Conservation (phyloP, 2,113 vertebrate species). For the Meleagris gallopavo region DNA sequence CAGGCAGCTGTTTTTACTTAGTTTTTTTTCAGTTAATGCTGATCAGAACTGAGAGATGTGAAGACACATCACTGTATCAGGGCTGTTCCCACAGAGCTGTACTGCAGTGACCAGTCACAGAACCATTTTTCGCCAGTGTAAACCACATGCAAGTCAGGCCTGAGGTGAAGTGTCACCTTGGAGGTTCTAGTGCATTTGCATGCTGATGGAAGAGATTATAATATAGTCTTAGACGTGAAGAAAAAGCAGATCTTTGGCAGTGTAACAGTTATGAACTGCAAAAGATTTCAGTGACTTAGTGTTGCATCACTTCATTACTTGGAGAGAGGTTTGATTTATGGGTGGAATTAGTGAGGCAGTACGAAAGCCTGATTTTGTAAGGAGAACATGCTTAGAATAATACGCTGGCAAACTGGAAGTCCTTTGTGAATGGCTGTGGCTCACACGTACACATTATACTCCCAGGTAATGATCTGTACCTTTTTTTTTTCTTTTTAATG, state of each 20-base stretch:
- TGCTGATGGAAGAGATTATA: background rate
- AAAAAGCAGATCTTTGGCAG: background rate
- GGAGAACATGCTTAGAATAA: background rate
- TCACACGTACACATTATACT: background rate
- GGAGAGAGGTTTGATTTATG: conserved; percentile 44
- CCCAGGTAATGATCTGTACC: background rate
- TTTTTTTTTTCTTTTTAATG: background rate
- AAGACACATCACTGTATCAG: background rate
- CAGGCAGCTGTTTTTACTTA: background rate
- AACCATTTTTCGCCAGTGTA: background rate
- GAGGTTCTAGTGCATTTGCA: background rate
- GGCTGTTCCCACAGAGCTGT: background rate
- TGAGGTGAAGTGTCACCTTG: background rate
- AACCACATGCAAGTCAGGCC: background rate
- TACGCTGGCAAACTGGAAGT: background rate
- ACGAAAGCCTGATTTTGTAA: background rate
- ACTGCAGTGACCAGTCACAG: background rate
- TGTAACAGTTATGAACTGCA: background rate
- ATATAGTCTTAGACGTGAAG: background rate
- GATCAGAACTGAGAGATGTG: background rate
- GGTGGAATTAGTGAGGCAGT: background rate
- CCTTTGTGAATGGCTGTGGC: conserved; percentile 9
- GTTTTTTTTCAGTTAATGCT: background rate
- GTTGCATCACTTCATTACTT: background rate
- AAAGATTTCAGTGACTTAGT: background rate